Evolutionary conservation across 2,888 invertebrate species (phyloP).

Genomic region (Coleophora deauratella): DNA sequence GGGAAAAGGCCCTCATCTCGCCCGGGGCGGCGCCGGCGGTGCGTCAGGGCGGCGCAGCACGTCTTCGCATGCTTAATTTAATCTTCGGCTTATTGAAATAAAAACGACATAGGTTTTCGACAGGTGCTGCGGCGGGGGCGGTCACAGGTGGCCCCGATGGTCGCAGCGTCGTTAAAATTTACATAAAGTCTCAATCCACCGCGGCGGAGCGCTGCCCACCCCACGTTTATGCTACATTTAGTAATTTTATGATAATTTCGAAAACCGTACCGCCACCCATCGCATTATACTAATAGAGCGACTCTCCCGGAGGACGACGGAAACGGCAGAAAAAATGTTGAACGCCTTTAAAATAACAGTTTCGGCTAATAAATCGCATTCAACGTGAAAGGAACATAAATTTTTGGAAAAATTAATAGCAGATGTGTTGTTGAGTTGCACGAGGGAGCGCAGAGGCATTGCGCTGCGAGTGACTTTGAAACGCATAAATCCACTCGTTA

Average conservation of each 20-base stretch:
- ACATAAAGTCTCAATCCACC: slow-evolving; percentile 75
- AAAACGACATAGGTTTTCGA: slow-evolving; percentile 73
- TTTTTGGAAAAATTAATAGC: slow-evolving; percentile 66
- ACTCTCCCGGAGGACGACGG: slow-evolving; percentile 43
- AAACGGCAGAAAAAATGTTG: slow-evolving; percentile 51
- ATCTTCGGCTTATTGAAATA: slow-evolving; percentile 72
- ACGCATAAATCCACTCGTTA: slow-evolving; percentile 65
- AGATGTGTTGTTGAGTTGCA: slow-evolving; percentile 67
- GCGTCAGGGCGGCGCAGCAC: slow-evolving; percentile 29
- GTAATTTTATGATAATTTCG: slow-evolving; percentile 75
- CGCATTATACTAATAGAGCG: slow-evolving; percentile 74
- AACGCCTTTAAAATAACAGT: slow-evolving; percentile 62
- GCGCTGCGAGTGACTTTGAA: slow-evolving; percentile 54
- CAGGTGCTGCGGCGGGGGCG: slow-evolving; percentile 60
- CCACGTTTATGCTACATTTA: slow-evolving; percentile 74
- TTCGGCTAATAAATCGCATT: slow-evolving; percentile 65
- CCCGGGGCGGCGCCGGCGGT: too few relatives aligned
- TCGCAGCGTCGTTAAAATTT: slow-evolving; percentile 75
- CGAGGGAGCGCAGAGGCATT: slow-evolving; percentile 38
- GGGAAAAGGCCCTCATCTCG: too few relatives aligned
- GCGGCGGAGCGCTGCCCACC: slow-evolving; percentile 64
- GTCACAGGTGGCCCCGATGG: slow-evolving; percentile 72
- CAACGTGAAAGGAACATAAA: slow-evolving; percentile 55
- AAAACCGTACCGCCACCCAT: slow-evolving; percentile 72
- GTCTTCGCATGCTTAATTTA: slow-evolving; percentile 69